phyloP scores from a whole-genome alignment of 1,140 invertebrate species.

The Drosophila albomicans region DNA sequence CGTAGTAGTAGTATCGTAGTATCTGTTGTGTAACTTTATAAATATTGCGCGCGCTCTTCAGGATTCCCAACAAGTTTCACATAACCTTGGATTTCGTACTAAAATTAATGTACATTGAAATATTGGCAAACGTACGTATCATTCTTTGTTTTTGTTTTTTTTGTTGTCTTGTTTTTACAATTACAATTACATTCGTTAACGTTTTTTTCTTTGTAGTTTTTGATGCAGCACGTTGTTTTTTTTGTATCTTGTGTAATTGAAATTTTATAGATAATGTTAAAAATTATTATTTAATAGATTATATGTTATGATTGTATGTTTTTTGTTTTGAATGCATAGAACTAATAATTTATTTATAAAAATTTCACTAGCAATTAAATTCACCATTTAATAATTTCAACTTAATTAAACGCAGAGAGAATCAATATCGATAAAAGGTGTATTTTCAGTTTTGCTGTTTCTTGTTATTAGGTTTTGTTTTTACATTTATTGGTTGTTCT shows the following conservation, averaged over 20 bases:
- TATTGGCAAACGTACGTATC: slow-evolving; percentile 59
- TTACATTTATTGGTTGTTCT: slow-evolving; percentile 6
- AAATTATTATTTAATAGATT: slow-evolving; percentile 64
- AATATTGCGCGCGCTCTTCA: slow-evolving; percentile 50
- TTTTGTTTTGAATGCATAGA: slow-evolving; percentile 41
- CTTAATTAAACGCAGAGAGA: slow-evolving; percentile 69
- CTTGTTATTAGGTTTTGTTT: slow-evolving; percentile 3
- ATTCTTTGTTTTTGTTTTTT: not conserved
- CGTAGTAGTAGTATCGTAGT: slow-evolving; percentile 18
- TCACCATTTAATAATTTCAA: slow-evolving; percentile 77
- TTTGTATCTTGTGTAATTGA: slow-evolving; percentile 26
- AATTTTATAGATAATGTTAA: slow-evolving; percentile 55
- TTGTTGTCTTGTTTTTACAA: slow-evolving; percentile 16
- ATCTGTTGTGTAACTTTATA: slow-evolving; percentile 37
- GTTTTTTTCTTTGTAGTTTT: slow-evolving; percentile 32
- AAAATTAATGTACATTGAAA: slow-evolving; percentile 67
- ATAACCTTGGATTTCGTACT: slow-evolving; percentile 62
- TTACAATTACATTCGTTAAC: slow-evolving; percentile 34
- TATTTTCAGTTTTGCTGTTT: slow-evolving; percentile 34
- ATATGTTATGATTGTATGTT: slow-evolving; percentile 25
- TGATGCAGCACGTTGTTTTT: slow-evolving; percentile 60
- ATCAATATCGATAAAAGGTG: slow-evolving; percentile 65
- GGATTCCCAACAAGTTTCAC: slow-evolving; percentile 59
- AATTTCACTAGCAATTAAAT: slow-evolving; percentile 82
- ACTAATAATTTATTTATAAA: slow-evolving; percentile 79